A percentile compares a stretch with the other conserved stretches of the same genome.
Conservation (phyloP, 2,888 invertebrate genomes). For the Callyntrura guangdongensis region DNA sequence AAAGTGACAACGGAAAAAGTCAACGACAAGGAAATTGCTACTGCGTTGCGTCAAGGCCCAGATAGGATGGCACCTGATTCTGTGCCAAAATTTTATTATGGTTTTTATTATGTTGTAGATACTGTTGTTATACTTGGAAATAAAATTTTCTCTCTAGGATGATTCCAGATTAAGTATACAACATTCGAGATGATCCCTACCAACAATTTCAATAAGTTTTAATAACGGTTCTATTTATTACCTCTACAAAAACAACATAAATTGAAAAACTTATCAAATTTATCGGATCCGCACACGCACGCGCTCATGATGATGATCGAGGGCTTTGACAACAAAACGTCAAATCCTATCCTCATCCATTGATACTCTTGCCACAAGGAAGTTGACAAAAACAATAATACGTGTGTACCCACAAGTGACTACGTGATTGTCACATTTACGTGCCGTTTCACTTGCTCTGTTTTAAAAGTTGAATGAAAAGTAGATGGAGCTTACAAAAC, state of each 20-base stretch:
- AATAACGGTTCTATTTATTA: neutral
- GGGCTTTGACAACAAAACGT: slow-evolving; percentile 1
- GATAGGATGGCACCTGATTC: slow-evolving; percentile 24
- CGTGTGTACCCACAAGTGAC: neutral
- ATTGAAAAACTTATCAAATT: slow-evolving; percentile 1
- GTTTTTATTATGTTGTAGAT: slow-evolving; percentile 4
- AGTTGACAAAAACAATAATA: neutral
- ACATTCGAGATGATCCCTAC: neutral
- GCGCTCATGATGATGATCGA: neutral
- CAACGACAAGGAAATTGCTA: neutral
- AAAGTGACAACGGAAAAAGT: neutral
- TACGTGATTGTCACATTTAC: slow-evolving; percentile 20
- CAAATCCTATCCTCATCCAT: neutral
- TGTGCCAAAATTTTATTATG: slow-evolving; percentile 3
- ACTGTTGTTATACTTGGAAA: neutral
- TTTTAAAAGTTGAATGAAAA: slow-evolving; percentile 5
- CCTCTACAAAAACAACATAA: neutral
- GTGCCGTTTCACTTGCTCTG: neutral
- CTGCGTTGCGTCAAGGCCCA: neutral
- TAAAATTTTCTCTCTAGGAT: neutral
- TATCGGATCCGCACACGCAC: slow-evolving; percentile 9
- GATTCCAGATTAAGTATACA: neutral
- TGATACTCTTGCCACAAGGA: neutral
- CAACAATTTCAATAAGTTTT: neutral
- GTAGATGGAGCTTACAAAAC: slow-evolving; percentile 37